Conservation (phyloP, 2,797 vertebrate species). For the Melanotaenia boesemani region DNA sequence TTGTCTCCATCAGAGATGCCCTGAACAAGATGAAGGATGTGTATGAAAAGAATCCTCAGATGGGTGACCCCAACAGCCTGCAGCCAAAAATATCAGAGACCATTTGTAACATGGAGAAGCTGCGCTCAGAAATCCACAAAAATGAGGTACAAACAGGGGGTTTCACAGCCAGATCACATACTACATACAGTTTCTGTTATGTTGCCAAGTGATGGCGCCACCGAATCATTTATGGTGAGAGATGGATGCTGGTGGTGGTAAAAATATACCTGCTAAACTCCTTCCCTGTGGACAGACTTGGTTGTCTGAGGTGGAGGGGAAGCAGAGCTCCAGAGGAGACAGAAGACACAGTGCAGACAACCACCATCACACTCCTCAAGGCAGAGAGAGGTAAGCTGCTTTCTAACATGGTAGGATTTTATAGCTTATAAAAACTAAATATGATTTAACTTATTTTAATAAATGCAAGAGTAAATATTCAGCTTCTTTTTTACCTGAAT, state of each 20-base stretch:
- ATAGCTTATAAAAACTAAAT: background rate
- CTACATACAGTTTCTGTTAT: background rate
- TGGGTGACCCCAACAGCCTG: constrained; percentile 96
- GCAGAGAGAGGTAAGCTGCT: constrained; percentile 92
- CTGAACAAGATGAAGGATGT: constrained; percentile 99
- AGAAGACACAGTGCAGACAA: constrained; percentile 95
- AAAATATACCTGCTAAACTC: background rate
- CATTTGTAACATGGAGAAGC: constrained; percentile 95
- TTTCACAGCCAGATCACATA: background rate
- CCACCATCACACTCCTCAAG: constrained; percentile 94
- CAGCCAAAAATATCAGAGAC: constrained; percentile 98
- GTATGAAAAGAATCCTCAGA: constrained; percentile 98
- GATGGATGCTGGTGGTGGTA: background rate
- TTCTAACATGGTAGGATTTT: background rate
- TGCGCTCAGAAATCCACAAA: constrained; percentile 97
- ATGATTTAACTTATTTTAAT: background rate
- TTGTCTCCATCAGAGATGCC: constrained; percentile 86
- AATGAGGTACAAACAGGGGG: constrained; percentile 87
- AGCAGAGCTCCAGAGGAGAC: constrained; percentile 91
- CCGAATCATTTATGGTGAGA: background rate
- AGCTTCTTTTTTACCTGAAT: background rate
- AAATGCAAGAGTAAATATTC: no score
- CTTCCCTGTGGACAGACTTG: constrained; percentile 84
- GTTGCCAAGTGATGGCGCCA: background rate
- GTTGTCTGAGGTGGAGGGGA: constrained; percentile 97